Evolutionary conservation across 2,888 invertebrate genomes (phyloP).

Genomic region (Zootermopsis nevadensis): DNA sequence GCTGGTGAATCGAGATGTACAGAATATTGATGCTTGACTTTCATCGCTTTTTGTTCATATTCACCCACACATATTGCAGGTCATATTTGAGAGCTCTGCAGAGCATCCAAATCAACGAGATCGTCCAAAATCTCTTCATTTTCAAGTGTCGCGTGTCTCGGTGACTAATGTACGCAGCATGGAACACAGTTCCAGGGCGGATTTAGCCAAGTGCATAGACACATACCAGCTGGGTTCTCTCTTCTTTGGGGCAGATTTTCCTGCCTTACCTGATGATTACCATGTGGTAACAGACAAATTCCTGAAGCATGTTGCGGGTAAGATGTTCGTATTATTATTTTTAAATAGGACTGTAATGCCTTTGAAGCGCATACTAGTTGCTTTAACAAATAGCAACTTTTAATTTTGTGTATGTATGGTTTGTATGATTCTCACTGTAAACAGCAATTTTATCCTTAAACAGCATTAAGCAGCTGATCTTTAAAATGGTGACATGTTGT

Average conservation of each 20-base stretch:
- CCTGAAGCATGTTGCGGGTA: constrained; percentile 73
- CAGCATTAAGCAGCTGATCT: too few species aligned
- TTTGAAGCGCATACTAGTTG: too few species aligned
- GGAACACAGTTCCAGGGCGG: constrained; percentile 77
- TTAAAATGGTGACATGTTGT: too few species aligned
- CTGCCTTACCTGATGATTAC: constrained; percentile 75
- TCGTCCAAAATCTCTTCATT: constrained; percentile 86
- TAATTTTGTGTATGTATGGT: too few species aligned
- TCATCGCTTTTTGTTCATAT: not conserved
- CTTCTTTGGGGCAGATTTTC: constrained; percentile 83
- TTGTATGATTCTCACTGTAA: too few species aligned
- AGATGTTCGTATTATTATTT: constrained; percentile 45
- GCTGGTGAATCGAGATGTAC: too few species aligned
- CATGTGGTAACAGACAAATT: constrained; percentile 87
- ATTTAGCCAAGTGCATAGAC: constrained; percentile 83
- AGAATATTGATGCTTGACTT: not conserved
- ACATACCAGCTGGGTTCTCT: constrained; percentile 80
- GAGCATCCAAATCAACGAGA: constrained; percentile 75
- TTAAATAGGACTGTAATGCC: too few species aligned
- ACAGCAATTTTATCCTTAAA: too few species aligned
- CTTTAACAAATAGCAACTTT: too few species aligned
- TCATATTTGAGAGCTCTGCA: constrained; percentile 40
- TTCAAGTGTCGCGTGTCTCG: constrained; percentile 81
- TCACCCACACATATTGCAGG: constrained; percentile 28
- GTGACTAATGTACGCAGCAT: constrained; percentile 73